These are phyloP conservation scores for Danionella cerebrum DNA, from an alignment of 2,113 vertebrate genomes.

Conservation along the genomic window DNA sequence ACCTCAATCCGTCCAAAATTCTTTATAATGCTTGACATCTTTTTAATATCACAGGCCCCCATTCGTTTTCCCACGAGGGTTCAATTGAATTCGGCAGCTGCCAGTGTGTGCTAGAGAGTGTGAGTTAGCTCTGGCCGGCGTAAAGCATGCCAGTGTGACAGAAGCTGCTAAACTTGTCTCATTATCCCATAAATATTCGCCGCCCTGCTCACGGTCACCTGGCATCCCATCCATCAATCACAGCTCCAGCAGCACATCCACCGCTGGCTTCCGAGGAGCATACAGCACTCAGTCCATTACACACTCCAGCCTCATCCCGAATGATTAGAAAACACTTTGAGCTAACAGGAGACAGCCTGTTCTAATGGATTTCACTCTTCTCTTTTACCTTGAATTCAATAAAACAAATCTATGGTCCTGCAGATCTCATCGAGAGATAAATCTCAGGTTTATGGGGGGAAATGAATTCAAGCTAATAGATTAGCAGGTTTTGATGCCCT, in stretches of 20 bases:
- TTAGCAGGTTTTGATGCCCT: too few relatives aligned
- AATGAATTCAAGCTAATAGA: too few relatives aligned
- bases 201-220: conserved; percentile 9
- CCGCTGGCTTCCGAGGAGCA: background rate
- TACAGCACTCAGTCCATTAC: background rate
- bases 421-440: background rate
- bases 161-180: conserved; percentile 11
- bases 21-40: conserved; percentile 29
- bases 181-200: conserved; percentile 27
- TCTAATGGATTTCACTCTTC: background rate
- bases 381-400: background rate
- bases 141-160: conserved; percentile 5
- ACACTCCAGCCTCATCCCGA: background rate
- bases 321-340: conserved; percentile 1
- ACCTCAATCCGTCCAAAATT: conserved; percentile 12
- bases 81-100: background rate
- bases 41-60: conserved; percentile 19
- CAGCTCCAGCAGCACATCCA: conserved; percentile 6
- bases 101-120: background rate
- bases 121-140: background rate
- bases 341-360: background rate
- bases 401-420: background rate
- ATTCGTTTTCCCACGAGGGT: background rate
- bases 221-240: conserved; percentile 27
- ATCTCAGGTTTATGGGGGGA: background rate